Percentiles rank a stretch among this genome's conserved stretches.
Conservation (phyloP, 2,113 vertebrate species). For the Cepphus grylle region DNA sequence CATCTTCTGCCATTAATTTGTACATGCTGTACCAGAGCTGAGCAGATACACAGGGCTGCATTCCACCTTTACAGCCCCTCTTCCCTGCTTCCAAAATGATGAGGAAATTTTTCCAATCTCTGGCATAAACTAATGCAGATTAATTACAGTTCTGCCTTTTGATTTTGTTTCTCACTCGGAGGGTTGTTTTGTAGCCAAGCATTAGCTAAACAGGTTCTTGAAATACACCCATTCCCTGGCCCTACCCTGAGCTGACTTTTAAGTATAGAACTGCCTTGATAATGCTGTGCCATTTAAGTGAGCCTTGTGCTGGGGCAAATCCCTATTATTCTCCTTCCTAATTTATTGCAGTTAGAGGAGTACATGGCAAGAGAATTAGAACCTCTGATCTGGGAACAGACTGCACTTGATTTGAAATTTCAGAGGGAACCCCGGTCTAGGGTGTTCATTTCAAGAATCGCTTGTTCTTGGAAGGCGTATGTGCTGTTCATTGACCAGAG, state of each 20-base stretch:
- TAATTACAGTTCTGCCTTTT: neutral
- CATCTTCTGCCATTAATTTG: neutral
- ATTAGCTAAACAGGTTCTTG: neutral
- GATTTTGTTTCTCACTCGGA: neutral
- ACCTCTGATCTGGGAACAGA: neutral
- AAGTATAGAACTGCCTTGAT: neutral
- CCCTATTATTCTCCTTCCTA: neutral
- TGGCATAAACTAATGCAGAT: neutral
- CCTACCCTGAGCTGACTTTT: neutral
- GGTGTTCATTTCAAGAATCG: neutral
- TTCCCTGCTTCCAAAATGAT: neutral
- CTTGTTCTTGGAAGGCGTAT: neutral
- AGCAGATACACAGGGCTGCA: neutral
- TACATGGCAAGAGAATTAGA: neutral
- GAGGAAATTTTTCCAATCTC: neutral
- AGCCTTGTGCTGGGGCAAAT: neutral
- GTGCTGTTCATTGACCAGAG: neutral
- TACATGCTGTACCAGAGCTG: neutral
- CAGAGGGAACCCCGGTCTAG: neutral
- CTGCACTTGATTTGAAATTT: neutral
- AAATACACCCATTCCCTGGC: neutral
- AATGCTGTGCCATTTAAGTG: neutral
- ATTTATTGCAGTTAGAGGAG: neutral
- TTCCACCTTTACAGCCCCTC: slow-evolving; percentile 2
- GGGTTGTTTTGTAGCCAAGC: neutral